Conservation (phyloP, 2,888 invertebrate species). For the Leptothorax acervorum region DNA sequence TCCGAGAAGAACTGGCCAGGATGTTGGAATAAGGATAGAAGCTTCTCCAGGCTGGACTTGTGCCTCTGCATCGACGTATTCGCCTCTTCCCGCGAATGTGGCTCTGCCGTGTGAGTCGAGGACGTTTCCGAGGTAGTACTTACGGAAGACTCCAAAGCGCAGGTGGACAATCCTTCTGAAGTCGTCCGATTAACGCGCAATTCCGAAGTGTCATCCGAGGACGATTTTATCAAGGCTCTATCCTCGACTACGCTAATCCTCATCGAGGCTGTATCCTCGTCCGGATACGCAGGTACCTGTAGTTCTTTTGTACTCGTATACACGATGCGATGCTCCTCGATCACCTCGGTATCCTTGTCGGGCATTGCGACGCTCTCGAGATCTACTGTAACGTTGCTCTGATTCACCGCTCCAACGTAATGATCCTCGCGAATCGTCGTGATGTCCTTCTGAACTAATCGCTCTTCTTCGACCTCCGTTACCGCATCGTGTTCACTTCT, state of each 20-base stretch:
- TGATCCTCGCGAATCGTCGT: constrained; percentile 19
- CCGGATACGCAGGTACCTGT: constrained; percentile 45
- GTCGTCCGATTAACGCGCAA: neutral
- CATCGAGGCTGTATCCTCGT: constrained; percentile 29
- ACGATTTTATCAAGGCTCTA: constrained; percentile 18
- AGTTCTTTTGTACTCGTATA: constrained; percentile 46
- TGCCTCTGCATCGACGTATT: constrained; percentile 72
- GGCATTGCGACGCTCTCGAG: constrained; percentile 11
- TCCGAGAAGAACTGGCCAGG: constrained; percentile 88
- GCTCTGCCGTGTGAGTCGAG: constrained; percentile 17
- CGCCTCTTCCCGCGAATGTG: constrained; percentile 53
- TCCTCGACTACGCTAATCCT: constrained; percentile 28
- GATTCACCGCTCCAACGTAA: constrained; percentile 35
- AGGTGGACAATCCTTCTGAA: constrained; percentile 17
- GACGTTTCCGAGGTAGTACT: neutral
- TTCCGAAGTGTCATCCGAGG: neutral
- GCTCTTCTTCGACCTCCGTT: neutral
- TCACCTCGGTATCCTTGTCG: neutral
- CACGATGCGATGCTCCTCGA: neutral
- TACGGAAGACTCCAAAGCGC: constrained; percentile 21
- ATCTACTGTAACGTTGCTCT: constrained; percentile 30
- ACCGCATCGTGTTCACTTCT: neutral
- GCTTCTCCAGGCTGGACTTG: constrained; percentile 89
- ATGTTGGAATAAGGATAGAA: constrained; percentile 89
- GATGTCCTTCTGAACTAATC: neutral